phyloP scores from a whole-genome alignment of 2,113 vertebrate genomes.

The Mola mola region DNA sequence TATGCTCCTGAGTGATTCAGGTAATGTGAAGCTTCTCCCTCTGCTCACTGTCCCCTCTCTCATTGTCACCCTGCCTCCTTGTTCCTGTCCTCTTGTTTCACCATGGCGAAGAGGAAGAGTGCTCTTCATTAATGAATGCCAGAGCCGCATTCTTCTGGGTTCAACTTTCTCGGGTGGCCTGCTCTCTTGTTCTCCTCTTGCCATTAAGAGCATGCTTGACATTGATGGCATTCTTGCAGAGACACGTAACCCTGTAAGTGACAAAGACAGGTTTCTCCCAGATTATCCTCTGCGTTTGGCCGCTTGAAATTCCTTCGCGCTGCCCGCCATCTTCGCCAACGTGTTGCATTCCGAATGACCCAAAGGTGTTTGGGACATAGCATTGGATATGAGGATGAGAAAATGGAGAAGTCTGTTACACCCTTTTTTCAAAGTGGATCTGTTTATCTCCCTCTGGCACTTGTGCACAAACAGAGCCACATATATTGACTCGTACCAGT shows the following conservation, averaged over 20 bases:
- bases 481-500: constrained; percentile 44
- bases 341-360: constrained; percentile 35
- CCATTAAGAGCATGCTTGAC: constrained; percentile 67
- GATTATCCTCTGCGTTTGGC: constrained; percentile 66
- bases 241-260: constrained; percentile 62
- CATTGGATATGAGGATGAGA: constrained; percentile 29
- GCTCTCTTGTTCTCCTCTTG: constrained; percentile 72
- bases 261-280: constrained; percentile 73
- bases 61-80: constrained; percentile 36
- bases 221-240: constrained; percentile 73
- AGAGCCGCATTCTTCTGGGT: constrained; percentile 75
- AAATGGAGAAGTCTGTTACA: constrained; percentile 22
- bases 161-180: constrained; percentile 75
- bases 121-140: constrained; percentile 77
- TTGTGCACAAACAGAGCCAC: constrained; percentile 10
- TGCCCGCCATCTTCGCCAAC: constrained; percentile 40
- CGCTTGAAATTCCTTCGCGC: constrained; percentile 47
- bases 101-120: constrained; percentile 43
- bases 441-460: constrained; percentile 4
- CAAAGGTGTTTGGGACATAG: constrained; percentile 42
- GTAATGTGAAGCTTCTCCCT: not conserved
- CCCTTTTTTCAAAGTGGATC: constrained; percentile 35
- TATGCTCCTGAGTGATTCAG: not conserved
- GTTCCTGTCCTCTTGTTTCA: constrained; percentile 38
- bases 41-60: constrained; percentile 6